phyloP scores from a whole-genome alignment of 2,113 vertebrate species.

The Tetraodon nigroviridis region DNA sequence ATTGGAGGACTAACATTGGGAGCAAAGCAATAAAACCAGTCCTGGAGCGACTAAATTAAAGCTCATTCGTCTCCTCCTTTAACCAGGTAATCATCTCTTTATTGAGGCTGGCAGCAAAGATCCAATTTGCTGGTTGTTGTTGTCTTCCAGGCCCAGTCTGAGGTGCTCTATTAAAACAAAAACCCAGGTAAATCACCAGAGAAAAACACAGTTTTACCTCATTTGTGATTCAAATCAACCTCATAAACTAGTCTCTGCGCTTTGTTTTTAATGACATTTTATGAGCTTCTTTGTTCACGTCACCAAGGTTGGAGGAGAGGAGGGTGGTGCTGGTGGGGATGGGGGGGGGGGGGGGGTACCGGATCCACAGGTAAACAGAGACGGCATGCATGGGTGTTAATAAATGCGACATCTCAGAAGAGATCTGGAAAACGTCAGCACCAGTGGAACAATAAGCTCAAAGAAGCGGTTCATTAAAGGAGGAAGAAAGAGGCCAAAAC shows the following conservation, averaged over 20 bases:
- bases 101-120: conserved; percentile 31
- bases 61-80: conserved; percentile 45
- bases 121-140: conserved; percentile 43
- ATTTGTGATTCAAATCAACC: conserved; percentile 83
- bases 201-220: conserved; percentile 47
- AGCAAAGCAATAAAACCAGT: conserved; percentile 57
- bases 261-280: conserved; percentile 99
- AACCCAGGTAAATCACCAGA: conserved; percentile 31
- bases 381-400: conserved; percentile 84
- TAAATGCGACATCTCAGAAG: conserved; percentile 97
- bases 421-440: too few species aligned
- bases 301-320: conserved; percentile 36
- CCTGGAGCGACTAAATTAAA: conserved; percentile 54
- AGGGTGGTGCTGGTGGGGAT: conserved; percentile 17
- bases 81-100: conserved; percentile 61
- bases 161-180: conserved; percentile 10
- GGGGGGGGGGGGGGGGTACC: conserved; percentile 74
- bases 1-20: conserved; percentile 44
- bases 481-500: too few species aligned
- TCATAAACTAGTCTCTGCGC: conserved; percentile 96
- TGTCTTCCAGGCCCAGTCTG: conserved; percentile 17
- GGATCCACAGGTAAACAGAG: conserved; percentile 94
- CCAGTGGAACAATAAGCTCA: too few species aligned
- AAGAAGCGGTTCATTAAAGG: too few species aligned
- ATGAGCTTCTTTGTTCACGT: conserved; percentile 83